Percentiles rank a stretch among this genome's conserved stretches.
phyloP scores from a whole-genome alignment of 2,113 vertebrate genomes.

The Myrmecophaga tridactyla region DNA sequence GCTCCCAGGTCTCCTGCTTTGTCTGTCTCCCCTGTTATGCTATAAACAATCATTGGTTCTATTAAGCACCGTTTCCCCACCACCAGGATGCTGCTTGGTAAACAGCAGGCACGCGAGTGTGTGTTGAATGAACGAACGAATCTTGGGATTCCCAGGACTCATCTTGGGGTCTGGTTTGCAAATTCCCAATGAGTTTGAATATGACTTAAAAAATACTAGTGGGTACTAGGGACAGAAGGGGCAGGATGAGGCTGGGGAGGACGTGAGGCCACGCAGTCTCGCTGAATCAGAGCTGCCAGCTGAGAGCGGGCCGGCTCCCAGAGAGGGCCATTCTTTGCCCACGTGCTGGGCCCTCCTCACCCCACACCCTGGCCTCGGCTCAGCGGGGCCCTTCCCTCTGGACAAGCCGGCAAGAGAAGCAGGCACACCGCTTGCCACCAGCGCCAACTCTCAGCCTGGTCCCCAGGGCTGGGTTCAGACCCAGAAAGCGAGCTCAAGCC shows the following conservation, averaged over 20 bases:
- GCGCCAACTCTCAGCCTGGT: accelerated
- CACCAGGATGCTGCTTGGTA: too few relatives aligned
- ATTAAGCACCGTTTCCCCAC: neutral
- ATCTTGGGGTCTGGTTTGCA: neutral
- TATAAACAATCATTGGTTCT: neutral
- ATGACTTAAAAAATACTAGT: neutral
- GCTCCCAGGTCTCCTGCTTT: neutral
- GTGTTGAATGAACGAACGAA: neutral
- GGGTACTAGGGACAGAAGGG: accelerated
- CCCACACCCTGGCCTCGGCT: neutral
- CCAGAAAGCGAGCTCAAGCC: neutral
- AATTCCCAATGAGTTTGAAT: neutral
- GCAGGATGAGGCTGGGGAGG: too few relatives aligned
- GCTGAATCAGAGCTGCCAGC: neutral
- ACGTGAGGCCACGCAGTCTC: neutral
- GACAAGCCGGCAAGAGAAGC: too few relatives aligned
- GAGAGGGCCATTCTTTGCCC: neutral
- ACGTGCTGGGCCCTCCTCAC: neutral
- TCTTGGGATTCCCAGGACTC: neutral
- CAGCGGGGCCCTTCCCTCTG: too few relatives aligned
- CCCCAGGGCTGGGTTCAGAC: neutral
- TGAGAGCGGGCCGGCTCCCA: too few relatives aligned
- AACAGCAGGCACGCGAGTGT: neutral
- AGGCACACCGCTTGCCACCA: too few relatives aligned
- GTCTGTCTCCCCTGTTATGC: neutral